phyloP scores from a whole-genome alignment of 2,888 invertebrate genomes.

The Apodemia zela region DNA sequence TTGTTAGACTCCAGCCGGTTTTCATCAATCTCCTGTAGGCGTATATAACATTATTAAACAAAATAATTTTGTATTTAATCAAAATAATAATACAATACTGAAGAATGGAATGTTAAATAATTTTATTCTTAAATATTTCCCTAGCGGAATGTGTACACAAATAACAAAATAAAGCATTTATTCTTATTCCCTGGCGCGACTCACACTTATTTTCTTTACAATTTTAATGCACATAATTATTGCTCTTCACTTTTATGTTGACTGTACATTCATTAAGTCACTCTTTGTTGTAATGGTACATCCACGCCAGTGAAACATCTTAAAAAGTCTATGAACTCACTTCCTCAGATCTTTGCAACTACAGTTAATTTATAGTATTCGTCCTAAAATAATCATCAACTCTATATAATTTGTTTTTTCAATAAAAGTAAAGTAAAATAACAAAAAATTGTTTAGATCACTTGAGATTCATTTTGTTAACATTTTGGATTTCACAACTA shows the following conservation, averaged over 20 bases:
- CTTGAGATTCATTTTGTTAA: conserved; percentile 7
- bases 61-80: not conserved
- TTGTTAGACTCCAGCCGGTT: not conserved
- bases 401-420: not conserved
- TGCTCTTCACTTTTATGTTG: not conserved
- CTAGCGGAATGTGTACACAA: conserved; percentile 9
- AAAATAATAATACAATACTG: conserved; percentile 18
- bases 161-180: not conserved
- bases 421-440: not conserved
- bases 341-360: not conserved
- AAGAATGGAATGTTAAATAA: conserved; percentile 21
- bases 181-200: not conserved
- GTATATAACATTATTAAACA: not conserved
- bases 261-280: conserved; percentile 2
- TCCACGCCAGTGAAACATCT: conserved; percentile 4
- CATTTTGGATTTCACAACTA: not conserved
- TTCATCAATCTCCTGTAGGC: not conserved
- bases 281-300: not conserved
- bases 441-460: not conserved
- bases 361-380: not conserved
- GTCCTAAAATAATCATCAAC: not conserved
- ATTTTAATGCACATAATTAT: conserved; percentile 8
- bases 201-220: not conserved
- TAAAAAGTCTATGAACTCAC: not conserved
- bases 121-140: conserved; percentile 4